Conservation (phyloP, 2,797 vertebrate species). For the Percopsis omiscomaycus region DNA sequence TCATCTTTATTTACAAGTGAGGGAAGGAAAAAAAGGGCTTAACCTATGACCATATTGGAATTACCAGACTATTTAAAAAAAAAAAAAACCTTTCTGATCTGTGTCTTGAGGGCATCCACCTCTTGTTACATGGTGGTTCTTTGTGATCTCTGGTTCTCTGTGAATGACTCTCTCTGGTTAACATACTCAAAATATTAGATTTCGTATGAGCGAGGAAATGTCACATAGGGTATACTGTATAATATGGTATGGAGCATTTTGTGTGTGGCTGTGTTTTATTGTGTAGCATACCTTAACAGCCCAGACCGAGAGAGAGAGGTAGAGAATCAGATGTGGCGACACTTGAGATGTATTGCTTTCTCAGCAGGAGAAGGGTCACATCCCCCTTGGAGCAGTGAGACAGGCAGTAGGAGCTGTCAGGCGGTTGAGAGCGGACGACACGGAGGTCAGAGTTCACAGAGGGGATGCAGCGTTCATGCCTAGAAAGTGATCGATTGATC, state of each 20-base stretch:
- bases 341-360: constrained; percentile 36
- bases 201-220: constrained; percentile 27
- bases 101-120: constrained; percentile 47
- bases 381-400: constrained; percentile 22
- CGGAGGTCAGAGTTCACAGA: constrained; percentile 54
- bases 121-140: constrained; percentile 46
- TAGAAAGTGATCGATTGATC: constrained; percentile 51
- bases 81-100: too few relatives aligned
- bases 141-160: constrained; percentile 49
- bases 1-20: constrained; percentile 19
- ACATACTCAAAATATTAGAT: constrained; percentile 39
- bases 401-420: constrained; percentile 54
- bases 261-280: constrained; percentile 26
- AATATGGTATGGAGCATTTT: not conserved
- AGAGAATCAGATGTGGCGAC: not conserved
- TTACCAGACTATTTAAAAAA: too few relatives aligned
- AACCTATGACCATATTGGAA: too few relatives aligned
- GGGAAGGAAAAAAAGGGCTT: not conserved
- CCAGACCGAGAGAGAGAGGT: not conserved
- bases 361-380: constrained; percentile 27
- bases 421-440: constrained; percentile 23
- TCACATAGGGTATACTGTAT: constrained; percentile 9
- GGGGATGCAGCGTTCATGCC: constrained; percentile 39
- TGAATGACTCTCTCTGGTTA: constrained; percentile 34
- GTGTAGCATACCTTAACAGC: constrained; percentile 17